Evolutionary conservation across 2,113 vertebrate genomes (phyloP).

Genomic region (Solea senegalensis): DNA sequence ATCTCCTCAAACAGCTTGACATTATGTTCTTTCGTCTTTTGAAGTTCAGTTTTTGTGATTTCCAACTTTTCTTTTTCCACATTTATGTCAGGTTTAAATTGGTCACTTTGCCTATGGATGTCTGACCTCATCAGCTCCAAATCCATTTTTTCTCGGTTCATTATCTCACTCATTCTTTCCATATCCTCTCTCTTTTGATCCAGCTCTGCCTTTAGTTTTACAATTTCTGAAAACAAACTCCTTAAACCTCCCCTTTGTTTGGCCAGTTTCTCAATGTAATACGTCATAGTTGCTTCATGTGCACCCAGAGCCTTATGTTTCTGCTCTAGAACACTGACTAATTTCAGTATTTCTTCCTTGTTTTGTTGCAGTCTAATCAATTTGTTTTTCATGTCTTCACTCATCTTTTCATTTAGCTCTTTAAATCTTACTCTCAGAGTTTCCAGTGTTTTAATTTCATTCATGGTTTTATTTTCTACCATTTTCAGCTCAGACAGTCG

Average conservation of each 20-base stretch:
- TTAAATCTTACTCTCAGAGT: too few relatives aligned
- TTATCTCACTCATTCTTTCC: too few relatives aligned
- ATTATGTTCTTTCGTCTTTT: neutral
- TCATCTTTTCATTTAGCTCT: too few relatives aligned
- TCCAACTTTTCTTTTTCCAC: neutral
- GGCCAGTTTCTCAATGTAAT: neutral
- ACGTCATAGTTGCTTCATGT: neutral
- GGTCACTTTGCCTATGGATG: neutral
- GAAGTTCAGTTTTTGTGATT: neutral
- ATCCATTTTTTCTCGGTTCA: neutral
- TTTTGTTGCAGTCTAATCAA: neutral
- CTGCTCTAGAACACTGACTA: neutral
- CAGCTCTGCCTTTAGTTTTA: too few relatives aligned
- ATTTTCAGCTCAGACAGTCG: too few relatives aligned
- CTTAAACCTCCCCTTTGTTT: neutral
- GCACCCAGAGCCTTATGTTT: neutral
- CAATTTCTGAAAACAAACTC: neutral
- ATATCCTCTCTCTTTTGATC: too few relatives aligned
- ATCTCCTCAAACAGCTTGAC: neutral
- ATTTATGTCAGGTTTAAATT: too few relatives aligned
- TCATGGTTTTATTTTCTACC: too few relatives aligned
- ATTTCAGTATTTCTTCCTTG: too few relatives aligned
- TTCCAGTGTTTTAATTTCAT: too few relatives aligned
- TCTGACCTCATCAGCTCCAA: neutral
- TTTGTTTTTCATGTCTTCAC: too few relatives aligned